Conservation (phyloP, 2,113 vertebrate species). For the Crocuta crocuta region DNA sequence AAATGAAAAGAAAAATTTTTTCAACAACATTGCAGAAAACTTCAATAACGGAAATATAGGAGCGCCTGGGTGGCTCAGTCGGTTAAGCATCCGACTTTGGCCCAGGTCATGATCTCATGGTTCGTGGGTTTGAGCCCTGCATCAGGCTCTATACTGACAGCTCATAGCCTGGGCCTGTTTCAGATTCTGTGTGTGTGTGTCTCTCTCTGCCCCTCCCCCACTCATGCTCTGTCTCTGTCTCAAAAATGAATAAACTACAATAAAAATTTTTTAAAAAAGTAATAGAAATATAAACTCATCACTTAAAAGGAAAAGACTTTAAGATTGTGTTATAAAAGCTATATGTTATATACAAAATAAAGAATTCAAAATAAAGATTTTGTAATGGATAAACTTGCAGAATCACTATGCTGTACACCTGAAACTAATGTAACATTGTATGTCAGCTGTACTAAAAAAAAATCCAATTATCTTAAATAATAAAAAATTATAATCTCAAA, state of each 20-base stretch:
- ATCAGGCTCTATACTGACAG: no score
- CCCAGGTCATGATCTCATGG: no score
- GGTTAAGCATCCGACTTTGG: no score
- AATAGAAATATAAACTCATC: background rate
- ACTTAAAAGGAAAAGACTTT: background rate
- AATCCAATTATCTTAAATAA: background rate
- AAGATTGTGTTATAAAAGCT: background rate
- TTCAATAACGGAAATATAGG: background rate
- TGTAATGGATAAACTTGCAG: background rate
- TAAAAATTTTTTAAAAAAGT: no score
- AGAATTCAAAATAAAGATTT: background rate
- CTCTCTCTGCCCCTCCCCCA: no score
- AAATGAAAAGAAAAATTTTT: background rate
- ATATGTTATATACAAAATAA: background rate
- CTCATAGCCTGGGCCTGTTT: no score
- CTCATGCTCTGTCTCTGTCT: no score
- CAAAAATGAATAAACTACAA: no score
- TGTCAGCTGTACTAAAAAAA: background rate
- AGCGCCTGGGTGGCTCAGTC: no score
- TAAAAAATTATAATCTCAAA: background rate
- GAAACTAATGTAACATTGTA: background rate
- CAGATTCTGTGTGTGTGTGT: no score
- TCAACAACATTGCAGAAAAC: background rate
- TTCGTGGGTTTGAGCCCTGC: no score
- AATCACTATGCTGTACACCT: background rate